Evolutionary conservation across 2,113 vertebrate genomes (phyloP), one percentile per base, ranked within the genome.

Genomic region (Tringa solitaria): DNA sequence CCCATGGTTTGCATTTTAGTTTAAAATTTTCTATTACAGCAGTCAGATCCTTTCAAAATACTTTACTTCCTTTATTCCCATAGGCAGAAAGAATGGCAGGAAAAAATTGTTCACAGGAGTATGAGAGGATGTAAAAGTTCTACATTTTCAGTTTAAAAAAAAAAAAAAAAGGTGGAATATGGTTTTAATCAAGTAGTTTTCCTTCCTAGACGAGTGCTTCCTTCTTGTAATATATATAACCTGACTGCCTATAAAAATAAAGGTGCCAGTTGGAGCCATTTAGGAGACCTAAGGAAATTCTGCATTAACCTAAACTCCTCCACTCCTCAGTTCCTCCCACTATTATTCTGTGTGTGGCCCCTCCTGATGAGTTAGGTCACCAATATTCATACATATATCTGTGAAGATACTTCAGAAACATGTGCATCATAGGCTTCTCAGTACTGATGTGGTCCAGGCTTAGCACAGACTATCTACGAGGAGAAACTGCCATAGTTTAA

Each of bases 141-240:
- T 94, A 95, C 57, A 75, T 95, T 97, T 96, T 95, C 91, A 89
- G 91, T 85, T 63, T 2, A 60, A 82, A 94, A 88, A 85, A 51
- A 51, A 83, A 87, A 88, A 81, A 70, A 14, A 57, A 94, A 93
- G 41, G 91, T 95, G 87, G 95, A 96, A 96, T 96, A 95, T 97
- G 96, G 96, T 96, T 97, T 96, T 96, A 96, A 97, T 97, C 96
- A 96, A 95, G 91, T 63, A 95, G 92, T 92, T 96, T 97, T 97
- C 94, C 96, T 96, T 96, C 91, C 91, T 95, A 96, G 94, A 97
- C 77, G 92, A 96, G 94, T 95, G 95, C 87, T 97, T 97, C 96
- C 94, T 93, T 95, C 87, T 95, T 77, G 92, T 89, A 97, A 96
- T 97, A 97, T 95, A 97, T 97, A 95, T 97, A 96, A 96, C 96